Percentiles rank a stretch among this genome's conserved stretches.
phyloP scores from a whole-genome alignment of 2,888 invertebrate genomes.

The Autographa gamma region DNA sequence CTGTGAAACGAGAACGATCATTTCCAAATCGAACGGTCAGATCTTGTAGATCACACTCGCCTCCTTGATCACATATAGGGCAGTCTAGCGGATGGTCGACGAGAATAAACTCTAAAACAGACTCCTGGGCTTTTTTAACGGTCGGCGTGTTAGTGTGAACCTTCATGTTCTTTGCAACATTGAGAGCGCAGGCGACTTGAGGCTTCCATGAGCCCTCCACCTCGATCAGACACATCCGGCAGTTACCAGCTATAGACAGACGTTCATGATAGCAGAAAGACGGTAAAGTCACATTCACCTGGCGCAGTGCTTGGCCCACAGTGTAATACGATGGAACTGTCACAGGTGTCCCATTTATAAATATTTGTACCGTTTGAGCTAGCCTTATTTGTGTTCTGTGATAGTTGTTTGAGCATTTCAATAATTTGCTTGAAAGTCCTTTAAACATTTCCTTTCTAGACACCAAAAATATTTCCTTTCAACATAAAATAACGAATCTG shows the following conservation, averaged over 20 bases:
- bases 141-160: constrained; percentile 98
- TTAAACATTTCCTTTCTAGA: constrained; percentile 66
- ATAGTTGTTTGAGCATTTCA: constrained; percentile 54
- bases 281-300: constrained; percentile 89
- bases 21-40: constrained; percentile 99
- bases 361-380: constrained; percentile 90
- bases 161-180: constrained; percentile 98
- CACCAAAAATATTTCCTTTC: not conserved
- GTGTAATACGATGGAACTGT: constrained; percentile 98
- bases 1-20: constrained; percentile 96
- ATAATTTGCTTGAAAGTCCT: constrained; percentile 55
- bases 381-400: constrained; percentile 53
- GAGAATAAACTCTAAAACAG: constrained; percentile 99
- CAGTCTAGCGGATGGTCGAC: constrained; percentile 99
- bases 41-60: constrained; percentile 98
- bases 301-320: constrained; percentile 91
- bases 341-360: constrained; percentile 97
- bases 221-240: constrained; percentile 99
- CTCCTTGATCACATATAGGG: constrained; percentile 99
- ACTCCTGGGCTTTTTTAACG: constrained; percentile 90
- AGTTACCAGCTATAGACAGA: constrained; percentile 99
- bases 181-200: constrained; percentile 99
- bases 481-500: constrained; percentile 3
- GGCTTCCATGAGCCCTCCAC: constrained; percentile 98
- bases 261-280: constrained; percentile 99